Percentiles rank a stretch among this genome's conserved stretches.
phyloP scores from a whole-genome alignment of 2,888 invertebrate genomes.

The Tachystola acroxantha region DNA sequence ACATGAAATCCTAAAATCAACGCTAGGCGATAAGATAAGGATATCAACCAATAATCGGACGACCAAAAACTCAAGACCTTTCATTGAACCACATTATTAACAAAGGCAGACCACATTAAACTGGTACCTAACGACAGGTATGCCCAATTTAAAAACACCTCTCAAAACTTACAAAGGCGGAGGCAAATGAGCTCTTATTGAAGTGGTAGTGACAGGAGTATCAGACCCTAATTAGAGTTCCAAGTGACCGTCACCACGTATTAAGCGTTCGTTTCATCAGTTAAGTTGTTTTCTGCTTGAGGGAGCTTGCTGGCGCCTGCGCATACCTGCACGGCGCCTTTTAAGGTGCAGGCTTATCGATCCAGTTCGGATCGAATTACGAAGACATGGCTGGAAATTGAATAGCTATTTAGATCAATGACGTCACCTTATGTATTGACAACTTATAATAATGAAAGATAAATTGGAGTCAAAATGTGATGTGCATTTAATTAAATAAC shows the following conservation, averaged over 20 bases:
- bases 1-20: slow-evolving; percentile 66
- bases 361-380: slow-evolving; percentile 56
- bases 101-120: not conserved
- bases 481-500: too few relatives aligned
- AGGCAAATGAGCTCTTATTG: slow-evolving; percentile 22
- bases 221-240: slow-evolving; percentile 68
- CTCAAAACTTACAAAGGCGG: not conserved
- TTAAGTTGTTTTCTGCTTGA: slow-evolving; percentile 67
- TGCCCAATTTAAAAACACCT: slow-evolving; percentile 33
- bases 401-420: slow-evolving; percentile 11
- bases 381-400: slow-evolving; percentile 13
- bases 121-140: slow-evolving; percentile 6
- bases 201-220: slow-evolving; percentile 32
- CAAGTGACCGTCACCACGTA: slow-evolving; percentile 69
- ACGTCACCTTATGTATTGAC: slow-evolving; percentile 3
- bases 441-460: too few relatives aligned
- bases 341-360: slow-evolving; percentile 50
- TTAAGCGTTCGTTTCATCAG: slow-evolving; percentile 74
- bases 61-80: slow-evolving; percentile 5
- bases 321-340: slow-evolving; percentile 49
- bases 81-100: not conserved
- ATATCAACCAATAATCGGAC: slow-evolving; percentile 28
- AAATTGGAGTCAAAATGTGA: too few relatives aligned
- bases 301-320: slow-evolving; percentile 55
- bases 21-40: slow-evolving; percentile 68